Evolutionary conservation across 1,140 invertebrate genomes (phyloP), one percentile per base, ranked within the genome.

Genomic region (Berghia stephanieae): DNA sequence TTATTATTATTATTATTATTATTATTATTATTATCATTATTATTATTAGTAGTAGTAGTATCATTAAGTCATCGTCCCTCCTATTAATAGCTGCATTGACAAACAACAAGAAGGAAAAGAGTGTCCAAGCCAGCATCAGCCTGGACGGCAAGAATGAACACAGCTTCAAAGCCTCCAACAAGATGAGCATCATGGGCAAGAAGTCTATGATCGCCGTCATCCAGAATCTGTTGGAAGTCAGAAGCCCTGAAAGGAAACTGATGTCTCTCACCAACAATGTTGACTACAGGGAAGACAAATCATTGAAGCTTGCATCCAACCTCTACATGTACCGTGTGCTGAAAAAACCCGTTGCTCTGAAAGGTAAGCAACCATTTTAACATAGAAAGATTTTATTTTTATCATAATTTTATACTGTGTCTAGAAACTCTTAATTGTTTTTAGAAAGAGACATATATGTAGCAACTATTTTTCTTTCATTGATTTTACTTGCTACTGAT

Each of bases 101-200:
- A 10, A 82, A 85, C 78, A 82, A 75, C 18, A 63, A 81, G 40
- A 77, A 57, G 18, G 46, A 69, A 46, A 79, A 81, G 57, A 79
- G 82, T 38, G 43, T 80, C 2, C 79, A 60, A n/a, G 72, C 67
- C 2, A 79, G 67, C 31, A 63, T 84, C 10, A 81, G 31, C 44
- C 40, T 78, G 63, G 71, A 81, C 6, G 76, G 80, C 42, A 80
- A 80, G 27, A 72, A 76, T 34, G 75, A 74, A 16, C 84, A 84
- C 70, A 60, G 36, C 1, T 44, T 77, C 13, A 78, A 85, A 57
- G 78, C 77, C 1, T 74, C 74, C 42, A 27, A 49, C 46, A 60
- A 6, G 27, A 21, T 71, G 40, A 42, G 60, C 40, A 21, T 76
- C 36, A 60, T 38, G 27, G 52, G 13, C 27, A 43, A 57, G 24